Evolutionary conservation across 2,888 invertebrate genomes (phyloP), one percentile per base, ranked within the genome.

Genomic region (Meta bourneti): DNA sequence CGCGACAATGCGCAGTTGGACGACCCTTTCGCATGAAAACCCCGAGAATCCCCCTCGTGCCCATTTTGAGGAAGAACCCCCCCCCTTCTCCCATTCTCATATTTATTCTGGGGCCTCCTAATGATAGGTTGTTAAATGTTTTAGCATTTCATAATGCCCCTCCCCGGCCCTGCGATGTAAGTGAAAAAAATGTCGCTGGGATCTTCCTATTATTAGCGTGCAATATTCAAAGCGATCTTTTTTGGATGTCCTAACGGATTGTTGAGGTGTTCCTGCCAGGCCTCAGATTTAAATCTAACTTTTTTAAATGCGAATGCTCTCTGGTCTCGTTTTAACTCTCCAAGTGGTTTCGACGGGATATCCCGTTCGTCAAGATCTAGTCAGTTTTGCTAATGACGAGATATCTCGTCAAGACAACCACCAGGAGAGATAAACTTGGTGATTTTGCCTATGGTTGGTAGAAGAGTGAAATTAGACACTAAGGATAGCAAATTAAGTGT

Each of bases 91-190:
- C 34, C 34, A 34, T 34, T 82, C 81, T 82, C 69, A 85, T 74
- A 85, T 80, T 85, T 71, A 75, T 75, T 48, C 83, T 7, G 48
- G 84, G 82, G 89, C 84, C 90, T 75, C 90, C 90, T 90, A 90
- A 90, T 90, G 90, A 90, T 85, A 74, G 90, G 85, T 90, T 90
- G 90, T 85, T 80, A 85, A 90, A 90, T 90, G 90, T 90, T 85
- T 85, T 80, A 84, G 70, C 75, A 81, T 81, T 86, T 86, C 81
- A 75, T 81, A 86, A 86, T 48, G 74, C 83, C 72, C 79, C 69
- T 52, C 71, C 9, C n/a, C 6, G 11, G 69, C 51, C n/a, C n/a
- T 19, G 16, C 48, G 13, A 77, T 77, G 72, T 34, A 61, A 75
- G 48, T 13, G 54, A 87, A 74, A 74, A 16, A 16, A 19, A 51